A percentile compares a stretch with the other conserved stretches of the same genome.
Conservation (phyloP, 1,140 invertebrate genomes). For the Drosophila lacertosa region DNA sequence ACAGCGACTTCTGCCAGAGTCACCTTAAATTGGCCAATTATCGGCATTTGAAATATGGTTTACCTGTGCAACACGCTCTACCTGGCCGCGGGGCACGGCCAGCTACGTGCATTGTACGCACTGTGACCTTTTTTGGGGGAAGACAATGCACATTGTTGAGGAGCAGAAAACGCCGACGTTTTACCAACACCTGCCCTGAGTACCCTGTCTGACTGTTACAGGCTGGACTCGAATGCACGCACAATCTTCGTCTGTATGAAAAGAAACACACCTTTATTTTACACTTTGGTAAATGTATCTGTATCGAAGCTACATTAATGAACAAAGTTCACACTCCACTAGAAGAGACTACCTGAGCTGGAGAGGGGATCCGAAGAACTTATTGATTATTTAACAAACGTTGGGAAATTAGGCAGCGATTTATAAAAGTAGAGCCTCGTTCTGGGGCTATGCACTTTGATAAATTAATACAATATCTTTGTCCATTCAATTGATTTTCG, state of each 20-base stretch:
- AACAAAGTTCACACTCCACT: slow-evolving; percentile 72
- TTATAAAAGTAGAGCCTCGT: slow-evolving; percentile 63
- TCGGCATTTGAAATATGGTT: slow-evolving; percentile 77
- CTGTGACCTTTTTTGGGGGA: slow-evolving; percentile 64
- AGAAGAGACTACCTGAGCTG: slow-evolving; percentile 14
- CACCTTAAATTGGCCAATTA: slow-evolving; percentile 78
- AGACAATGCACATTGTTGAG: slow-evolving; percentile 70
- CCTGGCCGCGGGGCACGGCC: slow-evolving; percentile 35
- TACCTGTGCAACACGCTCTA: slow-evolving; percentile 61
- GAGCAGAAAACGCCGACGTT: background rate
- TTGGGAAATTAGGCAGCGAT: slow-evolving; percentile 80
- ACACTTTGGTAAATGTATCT: slow-evolving; percentile 65
- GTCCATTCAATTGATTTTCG: slow-evolving; percentile 74
- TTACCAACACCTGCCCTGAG: slow-evolving; percentile 59
- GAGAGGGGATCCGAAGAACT: slow-evolving; percentile 20
- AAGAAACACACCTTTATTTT: slow-evolving; percentile 78
- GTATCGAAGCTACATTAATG: slow-evolving; percentile 68
- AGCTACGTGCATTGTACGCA: slow-evolving; percentile 55
- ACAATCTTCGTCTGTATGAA: slow-evolving; percentile 61
- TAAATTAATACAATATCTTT: slow-evolving; percentile 78
- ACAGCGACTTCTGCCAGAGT: slow-evolving; percentile 2
- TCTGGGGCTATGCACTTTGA: slow-evolving; percentile 68
- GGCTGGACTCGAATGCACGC: slow-evolving; percentile 50
- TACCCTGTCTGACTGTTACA: background rate
- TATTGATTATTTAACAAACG: slow-evolving; percentile 79